These are phyloP conservation scores for Caenorhabditis japonica DNA, from an alignment of 2,888 invertebrate genomes.

Conservation along the genomic window DNA sequence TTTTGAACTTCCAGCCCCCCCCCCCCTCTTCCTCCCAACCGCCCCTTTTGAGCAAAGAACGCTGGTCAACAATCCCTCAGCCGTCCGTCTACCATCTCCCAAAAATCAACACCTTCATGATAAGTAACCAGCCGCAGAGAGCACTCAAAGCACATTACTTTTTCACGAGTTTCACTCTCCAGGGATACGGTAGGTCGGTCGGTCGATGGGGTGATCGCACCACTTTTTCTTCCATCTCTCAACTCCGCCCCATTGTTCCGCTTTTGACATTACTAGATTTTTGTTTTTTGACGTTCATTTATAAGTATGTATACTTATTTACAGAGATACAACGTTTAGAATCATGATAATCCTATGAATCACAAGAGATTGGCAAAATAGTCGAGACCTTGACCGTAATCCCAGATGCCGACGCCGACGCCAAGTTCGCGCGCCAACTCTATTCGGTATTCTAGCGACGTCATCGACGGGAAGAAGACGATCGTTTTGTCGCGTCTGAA, in stretches of 20 bases:
- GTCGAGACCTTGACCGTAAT: constrained; percentile 68
- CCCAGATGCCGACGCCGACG: constrained; percentile 68
- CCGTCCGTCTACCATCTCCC: too few species aligned
- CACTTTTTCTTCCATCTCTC: constrained; percentile 11
- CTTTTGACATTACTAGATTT: neutral
- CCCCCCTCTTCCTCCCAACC: too few species aligned
- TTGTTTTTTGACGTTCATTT: neutral
- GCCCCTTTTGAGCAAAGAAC: too few species aligned
- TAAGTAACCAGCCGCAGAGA: constrained; percentile 14
- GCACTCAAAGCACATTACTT: constrained; percentile 38
- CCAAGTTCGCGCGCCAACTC: constrained; percentile 53
- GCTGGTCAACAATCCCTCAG: too few species aligned
- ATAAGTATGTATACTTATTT: neutral
- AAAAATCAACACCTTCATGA: too few species aligned
- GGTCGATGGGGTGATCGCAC: constrained; percentile 41
- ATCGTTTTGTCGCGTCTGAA: constrained; percentile 13
- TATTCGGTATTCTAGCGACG: constrained; percentile 62
- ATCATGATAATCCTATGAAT: neutral
- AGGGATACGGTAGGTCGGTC: constrained; percentile 42
- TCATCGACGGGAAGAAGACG: constrained; percentile 60
- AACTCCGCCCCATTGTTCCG: neutral
- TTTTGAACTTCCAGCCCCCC: too few species aligned
- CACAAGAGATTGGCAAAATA: constrained; percentile 58
- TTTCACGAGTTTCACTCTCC: constrained; percentile 27
- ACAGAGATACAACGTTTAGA: too few species aligned